These are phyloP conservation scores for Leptoteleia sp. DNA, from an alignment of 1,140 invertebrate genomes.

Conservation along the genomic window DNA sequence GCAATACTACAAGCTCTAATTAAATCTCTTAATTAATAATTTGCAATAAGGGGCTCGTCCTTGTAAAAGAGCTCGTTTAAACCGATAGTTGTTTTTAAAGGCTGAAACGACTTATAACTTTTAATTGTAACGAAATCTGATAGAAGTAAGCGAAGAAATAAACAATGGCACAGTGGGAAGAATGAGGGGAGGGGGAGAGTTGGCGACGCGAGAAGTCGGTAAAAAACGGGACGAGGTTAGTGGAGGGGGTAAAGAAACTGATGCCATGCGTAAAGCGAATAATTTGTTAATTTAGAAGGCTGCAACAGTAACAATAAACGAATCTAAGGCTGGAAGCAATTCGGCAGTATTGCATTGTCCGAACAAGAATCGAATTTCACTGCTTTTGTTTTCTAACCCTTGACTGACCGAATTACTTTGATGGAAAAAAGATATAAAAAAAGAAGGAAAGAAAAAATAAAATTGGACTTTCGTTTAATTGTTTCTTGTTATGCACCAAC, in stretches of 20 bases:
- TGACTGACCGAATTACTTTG: no score
- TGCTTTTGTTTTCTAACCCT: constrained; percentile 31
- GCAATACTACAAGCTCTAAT: constrained; percentile 60
- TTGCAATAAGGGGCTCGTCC: constrained; percentile 53
- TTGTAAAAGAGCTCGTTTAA: constrained; percentile 59
- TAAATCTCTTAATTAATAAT: constrained; percentile 61
- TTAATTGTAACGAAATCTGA: constrained; percentile 63
- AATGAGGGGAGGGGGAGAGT: background rate
- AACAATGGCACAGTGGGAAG: constrained; percentile 1
- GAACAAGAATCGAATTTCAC: constrained; percentile 62
- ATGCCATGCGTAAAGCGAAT: constrained; percentile 36
- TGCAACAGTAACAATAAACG: constrained; percentile 38
- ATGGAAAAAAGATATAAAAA: no score
- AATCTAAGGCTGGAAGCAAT: constrained; percentile 50
- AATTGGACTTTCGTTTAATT: no score
- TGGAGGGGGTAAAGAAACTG: background rate
- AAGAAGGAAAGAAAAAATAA: no score
- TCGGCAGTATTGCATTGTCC: constrained; percentile 55
- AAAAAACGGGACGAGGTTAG: no score
- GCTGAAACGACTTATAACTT: constrained; percentile 64
- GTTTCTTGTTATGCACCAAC: no score
- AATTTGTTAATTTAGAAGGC: constrained; percentile 57
- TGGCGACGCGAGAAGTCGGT: no score
- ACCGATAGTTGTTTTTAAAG: constrained; percentile 62
- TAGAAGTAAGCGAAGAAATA: constrained; percentile 42